Conservation (phyloP, 2,888 invertebrate species). For the Aporophyla lueneburgensis region DNA sequence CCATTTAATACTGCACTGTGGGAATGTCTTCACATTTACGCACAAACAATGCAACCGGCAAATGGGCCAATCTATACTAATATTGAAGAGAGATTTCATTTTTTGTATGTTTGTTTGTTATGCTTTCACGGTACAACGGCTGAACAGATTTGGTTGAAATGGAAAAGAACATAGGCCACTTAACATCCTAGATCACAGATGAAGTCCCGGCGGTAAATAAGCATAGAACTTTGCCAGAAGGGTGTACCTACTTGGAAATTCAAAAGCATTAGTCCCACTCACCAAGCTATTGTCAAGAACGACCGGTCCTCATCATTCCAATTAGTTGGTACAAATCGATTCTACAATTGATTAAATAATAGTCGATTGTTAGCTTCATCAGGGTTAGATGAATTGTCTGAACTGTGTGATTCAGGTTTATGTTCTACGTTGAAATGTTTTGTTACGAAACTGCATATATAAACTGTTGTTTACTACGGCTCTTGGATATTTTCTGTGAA, state of each 20-base stretch:
- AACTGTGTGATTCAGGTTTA: conserved; percentile 55
- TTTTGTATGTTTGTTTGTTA: too few relatives aligned
- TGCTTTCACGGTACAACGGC: too few relatives aligned
- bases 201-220: conserved; percentile 13
- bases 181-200: too few relatives aligned
- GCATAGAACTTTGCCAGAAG: conserved; percentile 35
- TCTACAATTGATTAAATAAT: conserved; percentile 70
- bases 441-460: conserved; percentile 49
- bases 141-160: too few relatives aligned
- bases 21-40: conserved; percentile 54
- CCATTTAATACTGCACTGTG: conserved; percentile 24
- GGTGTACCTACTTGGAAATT: conserved; percentile 21
- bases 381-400: conserved; percentile 53
- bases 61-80: conserved; percentile 13
- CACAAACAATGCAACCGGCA: conserved; percentile 38
- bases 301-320: conserved; percentile 58
- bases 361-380: conserved; percentile 57
- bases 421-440: conserved; percentile 46
- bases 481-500: conserved; percentile 18
- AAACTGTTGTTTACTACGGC: conserved; percentile 9
- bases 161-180: too few relatives aligned
- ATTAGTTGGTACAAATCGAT: conserved; percentile 73
- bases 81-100: too few relatives aligned
- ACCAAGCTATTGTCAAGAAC: conserved; percentile 47
- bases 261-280: conserved; percentile 27